These are phyloP conservation scores for Abscondita cerata DNA, from an alignment of 2,888 invertebrate genomes.

Conservation along the genomic window DNA sequence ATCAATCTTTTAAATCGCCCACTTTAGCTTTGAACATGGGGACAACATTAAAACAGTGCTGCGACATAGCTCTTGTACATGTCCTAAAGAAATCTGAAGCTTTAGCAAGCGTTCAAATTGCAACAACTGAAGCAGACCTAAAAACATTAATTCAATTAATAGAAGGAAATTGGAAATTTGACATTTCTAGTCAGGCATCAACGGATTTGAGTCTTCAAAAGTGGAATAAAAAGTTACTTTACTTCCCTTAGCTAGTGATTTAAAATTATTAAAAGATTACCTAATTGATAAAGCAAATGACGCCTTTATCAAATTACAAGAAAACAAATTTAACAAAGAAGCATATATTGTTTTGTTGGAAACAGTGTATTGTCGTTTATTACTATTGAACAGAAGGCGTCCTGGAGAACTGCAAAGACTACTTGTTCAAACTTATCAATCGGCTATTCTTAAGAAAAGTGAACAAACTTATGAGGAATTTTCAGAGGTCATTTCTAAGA, in stretches of 20 bases:
- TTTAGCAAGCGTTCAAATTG: too few relatives aligned
- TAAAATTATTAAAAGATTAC: not conserved
- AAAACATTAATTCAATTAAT: constrained; percentile 17
- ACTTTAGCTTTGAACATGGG: constrained; percentile 28
- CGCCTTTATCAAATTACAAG: too few relatives aligned
- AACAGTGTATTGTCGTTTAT: not conserved
- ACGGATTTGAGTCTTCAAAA: not conserved
- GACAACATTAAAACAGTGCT: constrained; percentile 25
- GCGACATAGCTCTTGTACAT: constrained; percentile 19
- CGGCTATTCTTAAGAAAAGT: not conserved
- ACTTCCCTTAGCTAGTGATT: too few relatives aligned
- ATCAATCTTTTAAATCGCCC: constrained; percentile 14
- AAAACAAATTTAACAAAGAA: too few relatives aligned
- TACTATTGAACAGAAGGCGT: not conserved
- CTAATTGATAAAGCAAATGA: too few relatives aligned
- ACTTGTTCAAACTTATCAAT: not conserved
- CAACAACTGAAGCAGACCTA: not conserved
- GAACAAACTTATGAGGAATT: not conserved
- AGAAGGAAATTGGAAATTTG: constrained; percentile 33
- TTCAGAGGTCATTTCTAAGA: not conserved
- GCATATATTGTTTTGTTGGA: too few relatives aligned
- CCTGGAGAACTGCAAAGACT: constrained; percentile 6
- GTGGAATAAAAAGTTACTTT: constrained; percentile 1
- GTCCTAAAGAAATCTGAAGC: constrained; percentile 17
- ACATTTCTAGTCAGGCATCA: constrained; percentile 14